A percentile compares a stretch with the other conserved stretches of the same genome.
Conservation (phyloP, 2,113 vertebrate genomes). For the Trinectes maculatus region DNA sequence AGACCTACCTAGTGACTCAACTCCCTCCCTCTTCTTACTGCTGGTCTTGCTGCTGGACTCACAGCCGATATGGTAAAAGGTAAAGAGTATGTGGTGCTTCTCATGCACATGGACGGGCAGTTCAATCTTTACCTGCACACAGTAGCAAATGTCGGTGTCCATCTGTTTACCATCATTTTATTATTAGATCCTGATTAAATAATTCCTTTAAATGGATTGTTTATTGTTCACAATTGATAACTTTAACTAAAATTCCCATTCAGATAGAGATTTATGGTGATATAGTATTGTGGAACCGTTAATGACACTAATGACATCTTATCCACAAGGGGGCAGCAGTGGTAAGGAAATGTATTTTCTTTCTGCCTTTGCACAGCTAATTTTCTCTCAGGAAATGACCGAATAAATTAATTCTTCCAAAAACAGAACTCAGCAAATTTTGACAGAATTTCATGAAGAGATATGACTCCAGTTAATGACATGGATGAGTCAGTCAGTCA, state of each 20-base stretch:
- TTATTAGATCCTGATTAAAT: no score
- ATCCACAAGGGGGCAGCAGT: conserved; percentile 67
- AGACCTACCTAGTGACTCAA: conserved; percentile 89
- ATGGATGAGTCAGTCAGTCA: neutral
- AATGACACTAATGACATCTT: neutral
- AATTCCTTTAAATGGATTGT: no score
- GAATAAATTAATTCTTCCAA: neutral
- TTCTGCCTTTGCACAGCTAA: neutral
- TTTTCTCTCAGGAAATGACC: conserved; percentile 49
- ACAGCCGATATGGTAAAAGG: conserved; percentile 97
- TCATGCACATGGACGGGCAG: conserved; percentile 95
- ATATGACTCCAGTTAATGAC: neutral
- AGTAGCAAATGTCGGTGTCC: neutral
- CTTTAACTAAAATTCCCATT: neutral
- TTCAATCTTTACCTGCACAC: conserved; percentile 92
- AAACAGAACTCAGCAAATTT: neutral
- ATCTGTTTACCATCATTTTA: neutral
- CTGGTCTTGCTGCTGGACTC: conserved; percentile 93
- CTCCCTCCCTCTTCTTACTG: conserved; percentile 91
- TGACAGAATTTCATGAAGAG: neutral
- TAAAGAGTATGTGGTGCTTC: conserved; percentile 97
- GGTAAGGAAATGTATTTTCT: neutral
- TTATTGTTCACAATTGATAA: neutral
- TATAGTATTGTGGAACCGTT: neutral
- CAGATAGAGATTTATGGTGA: neutral